Evolutionary conservation across 2,888 invertebrate species (phyloP).

Genomic region (Scelioninae gen. 2): DNA sequence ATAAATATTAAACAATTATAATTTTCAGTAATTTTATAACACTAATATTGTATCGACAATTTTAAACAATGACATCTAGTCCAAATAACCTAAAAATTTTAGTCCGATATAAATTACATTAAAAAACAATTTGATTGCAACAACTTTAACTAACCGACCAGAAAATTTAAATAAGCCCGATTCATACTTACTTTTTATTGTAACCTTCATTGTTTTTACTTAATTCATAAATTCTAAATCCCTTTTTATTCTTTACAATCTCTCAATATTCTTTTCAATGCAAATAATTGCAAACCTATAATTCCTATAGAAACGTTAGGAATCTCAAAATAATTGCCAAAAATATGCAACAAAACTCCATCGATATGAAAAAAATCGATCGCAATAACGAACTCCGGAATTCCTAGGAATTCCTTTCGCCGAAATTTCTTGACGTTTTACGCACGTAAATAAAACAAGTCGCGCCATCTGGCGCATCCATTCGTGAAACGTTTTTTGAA

Average conservation of each 20-base stretch:
- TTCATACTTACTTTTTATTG: slow-evolving; percentile 12
- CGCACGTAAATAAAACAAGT: background rate
- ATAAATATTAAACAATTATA: too few relatives aligned
- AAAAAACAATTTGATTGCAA: too few relatives aligned
- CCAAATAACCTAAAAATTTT: too few relatives aligned
- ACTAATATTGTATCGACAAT: too few relatives aligned
- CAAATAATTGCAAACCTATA: background rate
- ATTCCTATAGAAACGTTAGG: too few relatives aligned
- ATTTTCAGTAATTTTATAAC: too few relatives aligned
- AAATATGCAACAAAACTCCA: background rate
- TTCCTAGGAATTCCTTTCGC: background rate
- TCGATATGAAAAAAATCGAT: background rate
- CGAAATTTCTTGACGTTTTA: background rate
- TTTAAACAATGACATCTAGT: too few relatives aligned
- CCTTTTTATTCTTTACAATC: background rate
- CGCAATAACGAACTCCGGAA: too few relatives aligned
- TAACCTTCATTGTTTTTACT: slow-evolving; percentile 11
- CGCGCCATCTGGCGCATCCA: background rate
- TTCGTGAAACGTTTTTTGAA: background rate
- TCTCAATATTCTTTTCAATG: background rate
- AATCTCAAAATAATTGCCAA: too few relatives aligned
- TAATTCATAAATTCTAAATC: background rate
- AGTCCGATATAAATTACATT: too few relatives aligned
- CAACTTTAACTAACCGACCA: too few relatives aligned
- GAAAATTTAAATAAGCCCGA: too few relatives aligned